A percentile compares a stretch with the other conserved stretches of the same genome.
Conservation (phyloP, 2,797 vertebrate genomes). For the Decapterus maruadsi region DNA sequence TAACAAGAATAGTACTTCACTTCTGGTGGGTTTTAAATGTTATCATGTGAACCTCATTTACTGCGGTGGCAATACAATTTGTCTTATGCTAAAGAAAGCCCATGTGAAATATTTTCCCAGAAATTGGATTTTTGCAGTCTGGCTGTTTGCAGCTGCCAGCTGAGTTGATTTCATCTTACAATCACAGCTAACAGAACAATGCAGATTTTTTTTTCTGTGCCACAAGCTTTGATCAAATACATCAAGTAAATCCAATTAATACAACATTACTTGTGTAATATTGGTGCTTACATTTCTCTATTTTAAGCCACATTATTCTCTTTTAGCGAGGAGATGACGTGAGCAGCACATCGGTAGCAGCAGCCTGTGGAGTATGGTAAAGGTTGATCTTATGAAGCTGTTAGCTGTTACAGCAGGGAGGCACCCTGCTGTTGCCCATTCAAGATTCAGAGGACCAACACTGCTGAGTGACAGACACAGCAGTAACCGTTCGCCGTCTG, state of each 20-base stretch:
- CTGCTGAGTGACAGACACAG: not conserved
- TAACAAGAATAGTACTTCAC: too few species aligned
- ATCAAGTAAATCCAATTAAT: not conserved
- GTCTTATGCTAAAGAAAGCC: too few species aligned
- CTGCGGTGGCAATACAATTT: too few species aligned
- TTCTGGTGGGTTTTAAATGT: too few species aligned
- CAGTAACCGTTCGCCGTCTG: conserved; percentile 9
- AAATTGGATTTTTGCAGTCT: too few species aligned
- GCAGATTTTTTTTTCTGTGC: not conserved
- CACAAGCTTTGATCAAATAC: not conserved
- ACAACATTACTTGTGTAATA: not conserved
- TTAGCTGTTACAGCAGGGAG: not conserved
- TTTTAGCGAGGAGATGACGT: not conserved
- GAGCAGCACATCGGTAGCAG: conserved; percentile 9
- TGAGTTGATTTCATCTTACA: not conserved
- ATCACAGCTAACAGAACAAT: not conserved
- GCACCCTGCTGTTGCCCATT: conserved; percentile 18
- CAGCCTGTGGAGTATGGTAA: not conserved
- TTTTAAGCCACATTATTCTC: not conserved
- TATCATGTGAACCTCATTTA: too few species aligned
- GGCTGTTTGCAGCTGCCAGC: too few species aligned
- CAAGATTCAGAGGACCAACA: conserved; percentile 1
- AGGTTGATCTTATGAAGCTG: conserved; percentile 5
- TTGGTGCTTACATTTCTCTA: not conserved
- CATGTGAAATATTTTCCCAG: too few species aligned